Percentiles rank a stretch among this genome's conserved stretches.
Conservation (phyloP, 2,113 vertebrate genomes). For the Toxostoma redivivum region DNA sequence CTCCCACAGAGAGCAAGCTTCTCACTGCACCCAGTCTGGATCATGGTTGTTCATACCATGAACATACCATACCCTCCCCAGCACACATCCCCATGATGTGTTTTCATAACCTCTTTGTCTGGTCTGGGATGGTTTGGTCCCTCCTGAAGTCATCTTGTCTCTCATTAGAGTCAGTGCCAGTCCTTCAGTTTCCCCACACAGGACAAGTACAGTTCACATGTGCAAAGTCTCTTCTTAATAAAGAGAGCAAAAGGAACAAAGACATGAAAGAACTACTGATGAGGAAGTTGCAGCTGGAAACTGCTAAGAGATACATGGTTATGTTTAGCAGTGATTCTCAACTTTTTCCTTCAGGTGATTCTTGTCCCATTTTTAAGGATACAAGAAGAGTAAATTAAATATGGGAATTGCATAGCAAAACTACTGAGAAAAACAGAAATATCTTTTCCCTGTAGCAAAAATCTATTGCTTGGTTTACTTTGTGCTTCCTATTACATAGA, state of each 20-base stretch:
- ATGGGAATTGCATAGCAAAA: not conserved
- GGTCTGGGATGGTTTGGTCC: not conserved
- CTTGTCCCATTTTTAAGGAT: not conserved
- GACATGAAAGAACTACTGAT: not conserved
- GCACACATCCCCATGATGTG: not conserved
- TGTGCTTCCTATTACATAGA: not conserved
- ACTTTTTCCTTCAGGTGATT: slow-evolving; percentile 12
- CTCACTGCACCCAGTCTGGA: not conserved
- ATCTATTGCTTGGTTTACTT: not conserved
- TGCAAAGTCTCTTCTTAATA: not conserved
- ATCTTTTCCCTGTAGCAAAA: slow-evolving; percentile 8
- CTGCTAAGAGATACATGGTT: not conserved
- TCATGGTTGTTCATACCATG: fast-evolving
- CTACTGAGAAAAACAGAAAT: not conserved
- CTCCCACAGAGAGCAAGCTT: not conserved
- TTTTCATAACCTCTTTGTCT: not conserved
- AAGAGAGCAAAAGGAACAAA: not conserved
- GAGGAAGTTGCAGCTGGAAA: not conserved
- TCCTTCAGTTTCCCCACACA: not conserved
- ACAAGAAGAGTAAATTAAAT: slow-evolving; percentile 16
- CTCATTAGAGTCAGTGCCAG: not conserved
- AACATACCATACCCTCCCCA: not conserved
- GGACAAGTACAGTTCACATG: not conserved
- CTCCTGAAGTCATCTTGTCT: not conserved
- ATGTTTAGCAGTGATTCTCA: not conserved